phyloP scores from a whole-genome alignment of 2,888 invertebrate genomes.

The Stenolophus ochropezus region DNA sequence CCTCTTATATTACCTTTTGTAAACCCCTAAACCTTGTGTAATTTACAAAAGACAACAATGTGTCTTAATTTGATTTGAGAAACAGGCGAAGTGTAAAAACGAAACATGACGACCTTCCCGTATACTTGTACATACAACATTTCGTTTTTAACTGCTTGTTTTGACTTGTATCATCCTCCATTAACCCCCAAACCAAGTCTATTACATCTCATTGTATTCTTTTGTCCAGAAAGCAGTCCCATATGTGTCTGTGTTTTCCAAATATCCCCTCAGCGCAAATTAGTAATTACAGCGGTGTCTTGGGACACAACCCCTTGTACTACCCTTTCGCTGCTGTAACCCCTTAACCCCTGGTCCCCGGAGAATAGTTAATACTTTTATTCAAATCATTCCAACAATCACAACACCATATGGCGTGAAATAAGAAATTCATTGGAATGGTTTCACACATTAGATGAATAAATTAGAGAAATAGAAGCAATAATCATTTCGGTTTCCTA shows the following conservation, averaged over 20 bases:
- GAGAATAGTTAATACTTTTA: neutral
- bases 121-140: no score
- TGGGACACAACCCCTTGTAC: constrained; percentile 63
- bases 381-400: constrained; percentile 63
- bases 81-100: no score
- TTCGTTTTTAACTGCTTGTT: no score
- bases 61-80: no score
- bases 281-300: constrained; percentile 65
- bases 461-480: no score
- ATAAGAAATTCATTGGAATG: neutral
- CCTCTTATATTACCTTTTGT: no score
- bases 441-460: neutral
- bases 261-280: constrained; percentile 62
- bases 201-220: neutral
- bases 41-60: no score
- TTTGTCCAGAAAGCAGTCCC: neutral
- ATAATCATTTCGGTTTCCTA: no score
- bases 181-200: neutral
- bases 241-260: constrained; percentile 18
- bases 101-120: no score
- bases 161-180: no score
- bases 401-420: constrained; percentile 57
- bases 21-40: no score
- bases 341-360: constrained; percentile 9
- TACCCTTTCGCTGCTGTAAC: neutral